phyloP scores from a whole-genome alignment of 2,113 vertebrate genomes.

The Ceyx margarethae region DNA sequence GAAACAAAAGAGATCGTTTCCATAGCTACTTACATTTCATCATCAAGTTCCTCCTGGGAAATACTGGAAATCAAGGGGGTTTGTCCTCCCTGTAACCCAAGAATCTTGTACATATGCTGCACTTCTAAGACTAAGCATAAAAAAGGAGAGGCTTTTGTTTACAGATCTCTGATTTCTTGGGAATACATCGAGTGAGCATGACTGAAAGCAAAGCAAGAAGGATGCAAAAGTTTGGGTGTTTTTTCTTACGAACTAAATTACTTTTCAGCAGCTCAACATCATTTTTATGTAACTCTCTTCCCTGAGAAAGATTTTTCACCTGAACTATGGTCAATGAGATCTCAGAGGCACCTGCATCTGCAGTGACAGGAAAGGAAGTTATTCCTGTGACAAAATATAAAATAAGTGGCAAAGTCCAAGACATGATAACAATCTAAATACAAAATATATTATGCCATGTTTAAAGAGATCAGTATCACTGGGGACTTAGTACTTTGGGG shows the following conservation, averaged over 20 bases:
- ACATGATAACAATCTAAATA: not conserved
- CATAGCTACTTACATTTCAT: conserved; percentile 12
- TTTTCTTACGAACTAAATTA: not conserved
- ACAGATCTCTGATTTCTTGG: not conserved
- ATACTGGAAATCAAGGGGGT: not conserved
- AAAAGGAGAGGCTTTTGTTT: not conserved
- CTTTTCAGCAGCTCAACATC: not conserved
- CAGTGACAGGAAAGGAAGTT: not conserved
- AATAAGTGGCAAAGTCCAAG: not conserved
- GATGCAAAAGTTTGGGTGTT: not conserved
- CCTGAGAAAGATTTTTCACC: not conserved
- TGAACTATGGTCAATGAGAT: not conserved
- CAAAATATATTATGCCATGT: not conserved
- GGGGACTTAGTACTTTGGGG: not conserved
- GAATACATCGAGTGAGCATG: not conserved
- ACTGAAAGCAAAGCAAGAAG: not conserved
- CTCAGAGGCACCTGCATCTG: not conserved
- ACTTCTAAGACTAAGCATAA: not conserved
- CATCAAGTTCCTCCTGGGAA: not conserved
- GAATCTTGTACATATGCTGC: not conserved
- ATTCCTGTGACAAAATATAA: not conserved
- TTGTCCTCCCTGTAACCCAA: not conserved
- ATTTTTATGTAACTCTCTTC: not conserved
- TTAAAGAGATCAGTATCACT: not conserved
- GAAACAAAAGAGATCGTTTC: conserved; percentile 8